Conservation (phyloP, 2,797 vertebrate genomes). For the Halcyon smyrnensis region DNA sequence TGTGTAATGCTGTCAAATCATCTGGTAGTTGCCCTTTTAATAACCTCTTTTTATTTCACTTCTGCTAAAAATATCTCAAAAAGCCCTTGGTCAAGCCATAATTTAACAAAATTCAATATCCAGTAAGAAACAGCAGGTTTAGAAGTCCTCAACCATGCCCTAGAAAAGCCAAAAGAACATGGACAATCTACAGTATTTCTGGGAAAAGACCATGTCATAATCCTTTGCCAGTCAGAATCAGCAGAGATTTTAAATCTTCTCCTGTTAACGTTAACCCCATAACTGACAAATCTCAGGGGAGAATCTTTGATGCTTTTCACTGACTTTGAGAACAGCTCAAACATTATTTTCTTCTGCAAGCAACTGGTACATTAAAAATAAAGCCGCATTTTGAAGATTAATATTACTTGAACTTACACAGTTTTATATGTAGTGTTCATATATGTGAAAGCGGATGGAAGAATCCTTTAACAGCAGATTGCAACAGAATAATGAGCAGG, state of each 20-base stretch:
- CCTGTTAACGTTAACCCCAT: constrained; percentile 12
- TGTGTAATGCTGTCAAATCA: not conserved
- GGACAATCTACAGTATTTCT: constrained; percentile 13
- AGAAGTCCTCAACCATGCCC: not conserved
- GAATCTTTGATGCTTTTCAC: not conserved
- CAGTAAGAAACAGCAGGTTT: not conserved
- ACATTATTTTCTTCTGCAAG: not conserved
- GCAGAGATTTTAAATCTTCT: constrained; percentile 27
- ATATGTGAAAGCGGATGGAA: not conserved
- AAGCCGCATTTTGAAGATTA: not conserved
- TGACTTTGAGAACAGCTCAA: not conserved
- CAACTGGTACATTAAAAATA: constrained; percentile 7
- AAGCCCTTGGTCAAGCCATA: constrained; percentile 5
- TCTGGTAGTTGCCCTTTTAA: constrained; percentile 16
- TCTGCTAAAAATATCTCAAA: constrained; percentile 44
- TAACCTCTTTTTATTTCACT: constrained; percentile 21
- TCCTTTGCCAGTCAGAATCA: not conserved
- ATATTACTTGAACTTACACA: not conserved
- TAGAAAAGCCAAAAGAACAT: constrained; percentile 30
- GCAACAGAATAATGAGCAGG: not conserved
- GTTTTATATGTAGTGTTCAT: not conserved
- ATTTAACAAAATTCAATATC: constrained; percentile 38
- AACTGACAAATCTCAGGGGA: not conserved
- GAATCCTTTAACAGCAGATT: not conserved
- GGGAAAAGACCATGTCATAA: not conserved